phyloP scores from a whole-genome alignment of 2,797 vertebrate species.

The Macropodus opercularis region DNA sequence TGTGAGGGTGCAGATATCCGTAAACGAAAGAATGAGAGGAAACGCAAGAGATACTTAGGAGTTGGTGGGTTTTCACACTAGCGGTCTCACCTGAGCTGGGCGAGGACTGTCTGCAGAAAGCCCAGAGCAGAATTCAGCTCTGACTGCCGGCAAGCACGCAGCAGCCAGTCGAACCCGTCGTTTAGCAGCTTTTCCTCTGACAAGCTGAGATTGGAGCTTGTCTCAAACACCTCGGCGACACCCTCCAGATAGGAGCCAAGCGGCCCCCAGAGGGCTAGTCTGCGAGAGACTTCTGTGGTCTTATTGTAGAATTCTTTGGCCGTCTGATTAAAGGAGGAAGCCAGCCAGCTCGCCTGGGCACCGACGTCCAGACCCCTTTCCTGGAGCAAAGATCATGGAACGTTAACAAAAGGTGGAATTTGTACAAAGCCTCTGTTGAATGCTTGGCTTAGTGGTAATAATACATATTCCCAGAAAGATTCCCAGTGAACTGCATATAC shows the following conservation, averaged over 20 bases:
- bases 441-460: neutral
- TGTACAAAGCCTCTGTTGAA: neutral
- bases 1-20: constrained; percentile 12
- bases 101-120: constrained; percentile 88
- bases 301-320: constrained; percentile 94
- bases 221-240: constrained; percentile 94
- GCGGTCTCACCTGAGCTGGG: constrained; percentile 89
- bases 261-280: constrained; percentile 89
- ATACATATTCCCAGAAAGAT: neutral
- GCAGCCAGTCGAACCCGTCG: constrained; percentile 92
- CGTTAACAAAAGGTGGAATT: constrained; percentile 3
- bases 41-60: constrained; percentile 2
- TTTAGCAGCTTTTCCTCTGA: constrained; percentile 93
- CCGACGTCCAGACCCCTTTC: constrained; percentile 89
- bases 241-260: constrained; percentile 94
- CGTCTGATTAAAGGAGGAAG: constrained; percentile 85
- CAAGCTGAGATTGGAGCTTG: constrained; percentile 84
- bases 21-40: constrained; percentile 12
- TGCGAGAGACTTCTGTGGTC: constrained; percentile 86
- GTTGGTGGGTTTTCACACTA: constrained; percentile 15
- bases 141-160: constrained; percentile 89
- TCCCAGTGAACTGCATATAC: no score
- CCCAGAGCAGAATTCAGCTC: constrained; percentile 88
- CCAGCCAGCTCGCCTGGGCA: constrained; percentile 86
- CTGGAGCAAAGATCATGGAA: constrained; percentile 67